phyloP scores from a whole-genome alignment of 2,797 vertebrate genomes.

The Morus bassanus region DNA sequence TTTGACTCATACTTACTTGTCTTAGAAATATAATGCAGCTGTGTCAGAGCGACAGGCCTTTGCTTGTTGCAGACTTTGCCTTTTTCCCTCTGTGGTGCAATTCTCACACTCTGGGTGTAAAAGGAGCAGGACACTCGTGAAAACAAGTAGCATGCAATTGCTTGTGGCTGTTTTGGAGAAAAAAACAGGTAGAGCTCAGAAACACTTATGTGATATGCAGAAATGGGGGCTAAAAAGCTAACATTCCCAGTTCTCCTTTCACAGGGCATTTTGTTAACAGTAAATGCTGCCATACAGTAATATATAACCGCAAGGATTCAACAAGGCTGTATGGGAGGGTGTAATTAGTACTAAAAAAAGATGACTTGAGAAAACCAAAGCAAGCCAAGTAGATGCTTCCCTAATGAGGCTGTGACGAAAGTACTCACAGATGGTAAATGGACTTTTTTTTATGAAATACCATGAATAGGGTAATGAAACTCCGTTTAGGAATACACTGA shows the following conservation, averaged over 20 bases:
- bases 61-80: neutral
- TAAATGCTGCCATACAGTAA: neutral
- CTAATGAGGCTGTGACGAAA: neutral
- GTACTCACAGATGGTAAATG: neutral
- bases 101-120: accelerated
- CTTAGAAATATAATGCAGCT: neutral
- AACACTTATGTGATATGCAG: neutral
- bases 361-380: neutral
- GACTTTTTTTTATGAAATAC: neutral
- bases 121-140: neutral
- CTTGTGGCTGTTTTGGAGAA: neutral
- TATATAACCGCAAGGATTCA: neutral
- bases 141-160: neutral
- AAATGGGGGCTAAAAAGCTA: neutral
- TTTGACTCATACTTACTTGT: neutral
- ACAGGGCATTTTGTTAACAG: neutral
- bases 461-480: neutral
- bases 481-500: neutral
- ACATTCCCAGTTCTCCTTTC: neutral
- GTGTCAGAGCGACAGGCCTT: neutral
- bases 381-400: neutral
- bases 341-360: neutral
- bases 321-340: neutral
- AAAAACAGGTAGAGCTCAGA: neutral
- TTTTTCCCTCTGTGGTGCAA: neutral